phyloP scores from a whole-genome alignment of 1,140 invertebrate genomes.

The Tribolium castaneum region DNA sequence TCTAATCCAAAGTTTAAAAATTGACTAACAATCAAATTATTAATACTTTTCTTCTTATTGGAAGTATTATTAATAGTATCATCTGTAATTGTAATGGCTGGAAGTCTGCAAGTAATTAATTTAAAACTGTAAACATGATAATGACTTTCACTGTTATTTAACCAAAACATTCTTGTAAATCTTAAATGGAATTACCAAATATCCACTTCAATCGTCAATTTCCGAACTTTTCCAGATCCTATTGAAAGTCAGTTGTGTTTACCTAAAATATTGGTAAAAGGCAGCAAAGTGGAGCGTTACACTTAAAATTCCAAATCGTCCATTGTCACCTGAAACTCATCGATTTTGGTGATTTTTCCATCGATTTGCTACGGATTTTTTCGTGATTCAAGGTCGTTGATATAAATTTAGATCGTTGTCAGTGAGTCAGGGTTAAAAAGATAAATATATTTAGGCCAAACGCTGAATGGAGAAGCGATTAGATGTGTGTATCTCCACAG shows the following conservation, averaged over 20 bases:
- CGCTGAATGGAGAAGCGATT: slow-evolving; percentile 5
- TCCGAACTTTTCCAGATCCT: no score
- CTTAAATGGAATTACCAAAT: no score
- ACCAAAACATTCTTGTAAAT: no score
- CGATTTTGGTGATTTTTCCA: background rate
- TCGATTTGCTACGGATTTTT: background rate
- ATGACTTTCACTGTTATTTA: no score
- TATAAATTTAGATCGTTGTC: slow-evolving; percentile 7
- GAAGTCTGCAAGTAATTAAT: no score
- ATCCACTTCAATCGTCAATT: no score
- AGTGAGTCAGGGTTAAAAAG: slow-evolving; percentile 36
- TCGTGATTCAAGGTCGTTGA: background rate
- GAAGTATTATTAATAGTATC: no score
- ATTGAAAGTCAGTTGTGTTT: background rate
- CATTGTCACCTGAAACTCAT: background rate
- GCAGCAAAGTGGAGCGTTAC: background rate
- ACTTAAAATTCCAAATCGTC: background rate
- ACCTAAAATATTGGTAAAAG: background rate
- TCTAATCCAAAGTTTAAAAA: no score
- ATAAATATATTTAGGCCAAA: slow-evolving; percentile 32
- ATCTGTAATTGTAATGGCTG: no score
- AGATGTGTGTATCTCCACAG: slow-evolving; percentile 3
- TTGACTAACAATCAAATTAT: no score
- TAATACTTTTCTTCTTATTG: no score
- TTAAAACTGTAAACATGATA: no score